These are phyloP conservation scores for Sycobia sp. DNA, from an alignment of 1,140 invertebrate species.

Conservation along the genomic window DNA sequence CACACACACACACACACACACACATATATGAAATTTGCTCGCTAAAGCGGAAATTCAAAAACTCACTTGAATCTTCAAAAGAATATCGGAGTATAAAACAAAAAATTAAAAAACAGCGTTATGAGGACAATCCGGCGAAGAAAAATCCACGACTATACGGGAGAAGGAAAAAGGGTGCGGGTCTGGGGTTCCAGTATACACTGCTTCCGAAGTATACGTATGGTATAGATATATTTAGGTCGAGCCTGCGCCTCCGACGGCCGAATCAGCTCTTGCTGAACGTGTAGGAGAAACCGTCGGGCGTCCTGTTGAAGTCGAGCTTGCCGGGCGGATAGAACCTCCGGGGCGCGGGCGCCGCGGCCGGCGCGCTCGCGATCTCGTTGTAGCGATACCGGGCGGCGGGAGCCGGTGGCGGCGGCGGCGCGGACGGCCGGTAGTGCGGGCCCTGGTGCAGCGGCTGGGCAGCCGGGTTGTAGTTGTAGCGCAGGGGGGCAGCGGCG, in stretches of 20 bases:
- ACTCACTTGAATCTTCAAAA: no score
- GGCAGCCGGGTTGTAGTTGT: slow-evolving; percentile 13
- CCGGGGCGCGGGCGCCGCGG: slow-evolving; percentile 69
- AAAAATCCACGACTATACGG: no score
- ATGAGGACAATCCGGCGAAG: background rate
- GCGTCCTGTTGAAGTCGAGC: slow-evolving; percentile 79
- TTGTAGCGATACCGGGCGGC: slow-evolving; percentile 52
- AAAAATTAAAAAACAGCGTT: background rate
- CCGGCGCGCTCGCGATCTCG: slow-evolving; percentile 68
- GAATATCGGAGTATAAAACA: no score
- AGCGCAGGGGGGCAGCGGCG: background rate
- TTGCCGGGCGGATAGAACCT: slow-evolving; percentile 82
- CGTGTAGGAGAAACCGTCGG: slow-evolving; percentile 81
- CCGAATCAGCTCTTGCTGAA: slow-evolving; percentile 68
- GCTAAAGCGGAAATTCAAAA: no score
- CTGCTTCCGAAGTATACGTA: no score
- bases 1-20: no score
- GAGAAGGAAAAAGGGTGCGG: no score
- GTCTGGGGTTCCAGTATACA: no score
- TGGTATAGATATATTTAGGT: no score
- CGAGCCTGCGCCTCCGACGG: no score
- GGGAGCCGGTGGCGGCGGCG: background rate
- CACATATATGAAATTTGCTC: no score
- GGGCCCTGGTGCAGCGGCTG: background rate
- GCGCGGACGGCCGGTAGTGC: background rate